Conservation (phyloP, 2,888 invertebrate species). For the Lobophora halterata region DNA sequence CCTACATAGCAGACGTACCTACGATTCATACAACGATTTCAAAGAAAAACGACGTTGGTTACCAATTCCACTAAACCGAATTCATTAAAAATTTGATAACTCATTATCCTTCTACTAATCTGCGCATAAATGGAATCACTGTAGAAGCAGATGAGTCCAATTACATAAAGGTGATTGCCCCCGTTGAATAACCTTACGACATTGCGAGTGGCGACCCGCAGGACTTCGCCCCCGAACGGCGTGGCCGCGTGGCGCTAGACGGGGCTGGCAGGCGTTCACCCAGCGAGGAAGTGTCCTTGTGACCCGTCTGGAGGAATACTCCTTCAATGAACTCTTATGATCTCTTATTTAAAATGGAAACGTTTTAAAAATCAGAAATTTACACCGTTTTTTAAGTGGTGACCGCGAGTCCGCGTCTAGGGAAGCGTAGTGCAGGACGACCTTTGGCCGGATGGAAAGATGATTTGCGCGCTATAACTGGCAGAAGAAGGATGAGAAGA, state of each 20-base stretch:
- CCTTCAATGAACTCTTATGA: slow-evolving; percentile 2
- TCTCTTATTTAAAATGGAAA: too few species aligned
- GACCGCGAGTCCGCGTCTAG: too few species aligned
- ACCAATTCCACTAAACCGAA: too few species aligned
- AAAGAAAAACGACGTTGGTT: slow-evolving; percentile 7
- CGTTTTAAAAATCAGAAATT: too few species aligned
- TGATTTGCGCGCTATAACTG: too few species aligned
- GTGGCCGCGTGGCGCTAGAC: slow-evolving; percentile 26
- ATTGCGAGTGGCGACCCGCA: slow-evolving; percentile 48
- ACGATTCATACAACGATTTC: slow-evolving; percentile 1
- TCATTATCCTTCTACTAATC: slow-evolving; percentile 21
- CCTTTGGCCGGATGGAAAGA: too few species aligned
- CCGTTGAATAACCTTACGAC: slow-evolving; percentile 47
- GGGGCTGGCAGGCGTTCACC: slow-evolving; percentile 24
- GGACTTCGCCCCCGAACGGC: slow-evolving; percentile 38
- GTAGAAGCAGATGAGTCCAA: slow-evolving; percentile 31
- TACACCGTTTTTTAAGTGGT: too few species aligned
- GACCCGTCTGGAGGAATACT: slow-evolving; percentile 16
- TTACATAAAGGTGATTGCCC: slow-evolving; percentile 40
- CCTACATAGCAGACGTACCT: too few species aligned
- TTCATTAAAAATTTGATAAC: slow-evolving; percentile 3
- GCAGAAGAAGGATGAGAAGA: too few species aligned
- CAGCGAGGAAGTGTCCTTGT: slow-evolving; percentile 25
- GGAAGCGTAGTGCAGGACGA: too few species aligned
- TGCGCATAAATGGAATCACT: slow-evolving; percentile 32